Base-by-base conservation (phyloP, 1,140 invertebrate species). In the Drosophila takahashii region DNA sequence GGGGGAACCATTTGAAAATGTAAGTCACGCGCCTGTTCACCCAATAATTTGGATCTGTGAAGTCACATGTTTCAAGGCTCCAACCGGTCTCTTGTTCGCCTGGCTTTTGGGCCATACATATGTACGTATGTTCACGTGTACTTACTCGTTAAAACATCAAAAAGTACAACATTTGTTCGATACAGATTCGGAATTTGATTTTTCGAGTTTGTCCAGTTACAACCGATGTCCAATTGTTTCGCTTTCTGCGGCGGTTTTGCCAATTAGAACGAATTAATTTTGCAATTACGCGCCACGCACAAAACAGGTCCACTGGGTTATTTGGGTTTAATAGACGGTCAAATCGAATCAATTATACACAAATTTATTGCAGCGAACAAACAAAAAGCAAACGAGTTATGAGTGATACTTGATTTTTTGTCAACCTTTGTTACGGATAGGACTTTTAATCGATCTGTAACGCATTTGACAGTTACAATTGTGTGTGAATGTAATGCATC, bases 241-340 rank as follows among this genome's bases (percentile, higher is more conserved):
- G 56, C 41, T 64, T 74, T 73, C 71, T 48, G 57, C 34, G 39
- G 36, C 42, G 29, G 36, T 76, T 76, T 76, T 76, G 60, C 53
- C 71, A 74, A 74, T 76, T 76, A 76, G 72, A 75, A 76, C 48
- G 72, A 66, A 66, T 76, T 76, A 58, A 76, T 76, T 76, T 76
- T 65, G 72, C 52, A 76, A 76, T 76, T 76, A 66, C 72, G 53
- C 72, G 71, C 41, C 70, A 56, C 39, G 52, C 71, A 75, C 45
- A 67, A 73, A 73, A 57, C 72, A 52, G 72, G 72, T 76, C 52
- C 45, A 26, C 29, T 29, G 39, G 70, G 48, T 74, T 72, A 45
- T 72, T 72, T 71, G 47, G 34, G 69, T 52, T 74, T 74, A 56
- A 64, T 53, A 62, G 36, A 6, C 51, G 53, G 11, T 58, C 52